Percentiles rank a stretch among this genome's conserved stretches.
Evolutionary conservation across 2,888 invertebrate genomes (phyloP).

Genomic region (Lamellibrachia columna): DNA sequence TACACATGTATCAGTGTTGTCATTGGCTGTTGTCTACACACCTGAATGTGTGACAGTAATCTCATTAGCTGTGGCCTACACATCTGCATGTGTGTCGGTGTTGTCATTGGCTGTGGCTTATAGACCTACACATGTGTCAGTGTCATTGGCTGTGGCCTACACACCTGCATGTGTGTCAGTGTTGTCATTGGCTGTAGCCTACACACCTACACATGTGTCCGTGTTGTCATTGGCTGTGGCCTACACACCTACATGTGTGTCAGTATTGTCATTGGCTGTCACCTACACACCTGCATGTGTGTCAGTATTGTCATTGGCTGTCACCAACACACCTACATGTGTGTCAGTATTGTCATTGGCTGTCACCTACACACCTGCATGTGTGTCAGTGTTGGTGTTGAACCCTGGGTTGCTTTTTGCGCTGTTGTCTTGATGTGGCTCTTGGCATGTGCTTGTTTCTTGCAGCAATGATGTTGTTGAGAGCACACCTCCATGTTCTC

Average conservation of each 20-base stretch:
- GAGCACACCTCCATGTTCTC: constrained; percentile 72
- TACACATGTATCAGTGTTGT: background rate
- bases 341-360: background rate
- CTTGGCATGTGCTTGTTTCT: constrained; percentile 24
- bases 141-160: constrained; percentile 18
- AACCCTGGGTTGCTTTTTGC: constrained; percentile 17
- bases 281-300: background rate
- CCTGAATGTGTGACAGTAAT: background rate
- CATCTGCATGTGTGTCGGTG: background rate
- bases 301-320: too few species aligned
- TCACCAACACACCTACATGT: background rate
- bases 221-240: background rate
- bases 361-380: constrained; percentile 1
- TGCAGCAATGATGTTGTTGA: constrained; percentile 42
- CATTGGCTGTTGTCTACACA: too few species aligned
- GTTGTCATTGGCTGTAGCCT: background rate
- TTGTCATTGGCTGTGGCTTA: background rate
- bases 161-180: constrained; percentile 3
- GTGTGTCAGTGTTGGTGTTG: constrained; percentile 20
- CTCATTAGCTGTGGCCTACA: too few species aligned
- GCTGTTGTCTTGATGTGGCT: background rate
- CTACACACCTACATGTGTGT: background rate
- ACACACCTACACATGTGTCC: background rate
- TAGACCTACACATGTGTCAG: background rate
- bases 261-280: background rate